phyloP scores from a whole-genome alignment of 1,140 invertebrate genomes.

The Meloidogyne floridensis region DNA sequence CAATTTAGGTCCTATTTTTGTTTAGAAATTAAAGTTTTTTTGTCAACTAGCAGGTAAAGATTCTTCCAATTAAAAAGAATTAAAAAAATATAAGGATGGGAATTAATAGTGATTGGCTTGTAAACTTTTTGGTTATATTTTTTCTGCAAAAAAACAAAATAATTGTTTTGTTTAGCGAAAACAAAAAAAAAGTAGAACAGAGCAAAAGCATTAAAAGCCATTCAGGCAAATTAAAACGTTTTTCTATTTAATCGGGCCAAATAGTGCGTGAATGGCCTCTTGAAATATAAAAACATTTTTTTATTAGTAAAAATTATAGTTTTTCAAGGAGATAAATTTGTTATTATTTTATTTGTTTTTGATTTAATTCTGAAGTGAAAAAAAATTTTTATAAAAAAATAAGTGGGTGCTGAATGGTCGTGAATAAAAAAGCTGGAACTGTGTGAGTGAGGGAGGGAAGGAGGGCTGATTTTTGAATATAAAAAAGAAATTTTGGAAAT shows the following conservation, averaged over 20 bases:
- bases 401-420: too few relatives aligned
- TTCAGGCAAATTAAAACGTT: background rate
- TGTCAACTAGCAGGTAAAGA: background rate
- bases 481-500: slow-evolving; percentile 4
- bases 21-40: background rate
- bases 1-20: background rate
- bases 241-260: background rate
- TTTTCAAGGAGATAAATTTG: background rate
- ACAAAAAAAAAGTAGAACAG: background rate
- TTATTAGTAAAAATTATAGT: background rate
- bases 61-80: background rate
- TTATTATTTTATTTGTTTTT: too few relatives aligned
- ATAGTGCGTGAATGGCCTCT: background rate
- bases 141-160: background rate
- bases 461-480: background rate
- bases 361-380: too few relatives aligned
- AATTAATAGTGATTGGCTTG: background rate
- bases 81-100: background rate
- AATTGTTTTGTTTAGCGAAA: slow-evolving; percentile 5
- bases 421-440: background rate
- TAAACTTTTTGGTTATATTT: background rate
- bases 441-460: background rate
- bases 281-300: background rate
- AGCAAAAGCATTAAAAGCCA: slow-evolving; percentile 6
- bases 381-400: too few relatives aligned